Evolutionary conservation across 1,140 invertebrate genomes (phyloP).

Genomic region (Lepidurus packardi): DNA sequence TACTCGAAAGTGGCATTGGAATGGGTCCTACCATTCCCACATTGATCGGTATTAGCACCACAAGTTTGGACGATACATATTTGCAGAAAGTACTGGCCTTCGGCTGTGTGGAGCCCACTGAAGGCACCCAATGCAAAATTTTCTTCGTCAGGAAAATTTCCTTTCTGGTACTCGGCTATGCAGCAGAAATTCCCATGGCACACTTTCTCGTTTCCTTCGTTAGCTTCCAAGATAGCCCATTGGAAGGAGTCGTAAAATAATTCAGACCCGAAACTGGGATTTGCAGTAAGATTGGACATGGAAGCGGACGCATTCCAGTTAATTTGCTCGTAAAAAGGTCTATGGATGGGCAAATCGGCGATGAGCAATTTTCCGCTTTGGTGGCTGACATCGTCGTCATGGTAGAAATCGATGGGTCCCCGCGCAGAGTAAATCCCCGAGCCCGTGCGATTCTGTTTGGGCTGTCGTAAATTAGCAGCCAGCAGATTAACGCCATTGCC

Average conservation of each 20-base stretch:
- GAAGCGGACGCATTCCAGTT: neutral
- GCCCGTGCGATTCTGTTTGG: conserved; percentile 29
- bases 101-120: conserved; percentile 23
- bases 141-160: neutral
- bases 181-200: conserved; percentile 31
- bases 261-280: conserved; percentile 16
- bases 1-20: conserved; percentile 5
- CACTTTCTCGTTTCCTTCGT: neutral
- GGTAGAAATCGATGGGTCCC: conserved; percentile 20
- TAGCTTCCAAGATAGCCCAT: conserved; percentile 5
- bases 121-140: conserved; percentile 28
- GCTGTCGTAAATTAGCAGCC: conserved; percentile 43
- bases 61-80: conserved; percentile 26
- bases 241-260: conserved; percentile 29
- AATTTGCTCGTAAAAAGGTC: neutral
- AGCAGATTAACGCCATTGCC: conserved; percentile 44
- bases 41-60: conserved; percentile 24
- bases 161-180: conserved; percentile 23
- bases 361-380: conserved; percentile 3
- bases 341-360: neutral
- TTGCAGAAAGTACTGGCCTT: conserved; percentile 32
- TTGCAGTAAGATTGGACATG: neutral
- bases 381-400: conserved; percentile 1
- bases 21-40: neutral
- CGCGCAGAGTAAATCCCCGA: neutral